A percentile compares a stretch with the other conserved stretches of the same genome.
phyloP scores from a whole-genome alignment of 2,888 invertebrate species.

The Amphipyra tragopoginis region DNA sequence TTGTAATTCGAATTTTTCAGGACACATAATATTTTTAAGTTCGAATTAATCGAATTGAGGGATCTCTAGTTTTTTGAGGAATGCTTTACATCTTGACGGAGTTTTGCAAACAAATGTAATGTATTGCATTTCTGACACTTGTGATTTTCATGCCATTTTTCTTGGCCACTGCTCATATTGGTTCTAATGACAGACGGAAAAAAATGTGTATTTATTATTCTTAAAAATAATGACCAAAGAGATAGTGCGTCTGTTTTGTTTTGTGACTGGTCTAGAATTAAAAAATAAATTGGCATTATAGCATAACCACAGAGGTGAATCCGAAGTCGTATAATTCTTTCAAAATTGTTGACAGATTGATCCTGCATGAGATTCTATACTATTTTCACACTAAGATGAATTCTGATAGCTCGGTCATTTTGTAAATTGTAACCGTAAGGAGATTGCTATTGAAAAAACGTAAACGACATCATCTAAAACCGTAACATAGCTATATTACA shows the following conservation, averaged over 20 bases:
- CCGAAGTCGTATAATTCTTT: no score
- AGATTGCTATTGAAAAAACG: no score
- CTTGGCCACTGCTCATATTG: background rate
- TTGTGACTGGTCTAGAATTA: background rate
- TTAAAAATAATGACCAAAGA: conserved; percentile 22
- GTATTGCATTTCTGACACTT: conserved; percentile 1
- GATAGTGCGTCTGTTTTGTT: conserved; percentile 5
- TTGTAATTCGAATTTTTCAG: conserved; percentile 52
- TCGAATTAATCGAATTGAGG: conserved; percentile 1
- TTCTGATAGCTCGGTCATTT: no score
- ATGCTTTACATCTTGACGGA: conserved; percentile 48
- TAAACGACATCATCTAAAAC: no score
- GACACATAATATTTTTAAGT: conserved; percentile 65
- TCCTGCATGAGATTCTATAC: no score
- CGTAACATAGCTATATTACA: no score
- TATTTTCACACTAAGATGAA: no score
- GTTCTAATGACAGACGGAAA: conserved; percentile 18
- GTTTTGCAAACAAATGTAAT: conserved; percentile 10
- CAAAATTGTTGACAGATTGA: no score
- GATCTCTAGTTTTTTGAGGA: conserved; percentile 2
- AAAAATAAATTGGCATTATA: background rate
- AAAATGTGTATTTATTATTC: conserved; percentile 15
- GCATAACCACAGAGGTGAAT: no score
- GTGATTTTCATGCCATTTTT: conserved; percentile 4
- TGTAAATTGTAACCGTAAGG: no score